A percentile compares a stretch with the other conserved stretches of the same genome.
Conservation (phyloP, 2,888 invertebrate genomes). For the Pardosa pseudoannulata region DNA sequence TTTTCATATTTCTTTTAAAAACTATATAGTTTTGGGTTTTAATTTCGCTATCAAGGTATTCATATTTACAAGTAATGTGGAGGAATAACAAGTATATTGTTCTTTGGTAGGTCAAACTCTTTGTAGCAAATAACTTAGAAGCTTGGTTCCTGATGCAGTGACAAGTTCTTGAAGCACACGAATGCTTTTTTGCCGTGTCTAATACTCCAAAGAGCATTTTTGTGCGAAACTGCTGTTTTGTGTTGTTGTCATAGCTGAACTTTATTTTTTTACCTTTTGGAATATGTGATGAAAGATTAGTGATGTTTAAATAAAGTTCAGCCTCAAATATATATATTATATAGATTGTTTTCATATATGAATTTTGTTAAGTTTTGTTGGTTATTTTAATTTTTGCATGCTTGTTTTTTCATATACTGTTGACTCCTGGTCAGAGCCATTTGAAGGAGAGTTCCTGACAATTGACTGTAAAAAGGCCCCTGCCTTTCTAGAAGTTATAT, state of each 20-base stretch:
- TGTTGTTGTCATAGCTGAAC: slow-evolving; percentile 27
- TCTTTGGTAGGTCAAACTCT: no score
- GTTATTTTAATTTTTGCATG: slow-evolving; percentile 28
- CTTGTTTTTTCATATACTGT: not conserved
- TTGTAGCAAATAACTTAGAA: not conserved
- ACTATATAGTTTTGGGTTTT: no score
- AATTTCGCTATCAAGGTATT: no score
- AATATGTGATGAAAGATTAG: slow-evolving; percentile 43
- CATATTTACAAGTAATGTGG: no score
- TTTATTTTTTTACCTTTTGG: slow-evolving; percentile 60
- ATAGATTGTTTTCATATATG: no score
- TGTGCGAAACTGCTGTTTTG: slow-evolving; percentile 22
- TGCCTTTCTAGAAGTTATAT: not conserved
- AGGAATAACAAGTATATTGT: no score
- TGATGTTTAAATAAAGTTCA: slow-evolving; percentile 54
- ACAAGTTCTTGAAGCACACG: slow-evolving; percentile 36
- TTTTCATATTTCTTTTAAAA: no score
- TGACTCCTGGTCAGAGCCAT: slow-evolving; percentile 13
- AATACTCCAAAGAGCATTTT: slow-evolving; percentile 41
- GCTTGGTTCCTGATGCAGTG: slow-evolving; percentile 37
- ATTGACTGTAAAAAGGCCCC: not conserved
- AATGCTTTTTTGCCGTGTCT: slow-evolving; percentile 40
- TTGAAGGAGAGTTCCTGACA: not conserved
- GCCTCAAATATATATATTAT: slow-evolving; percentile 34
- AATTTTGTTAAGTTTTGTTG: slow-evolving; percentile 29